Conservation (phyloP, 2,113 vertebrate species). For the Rhea americana region DNA sequence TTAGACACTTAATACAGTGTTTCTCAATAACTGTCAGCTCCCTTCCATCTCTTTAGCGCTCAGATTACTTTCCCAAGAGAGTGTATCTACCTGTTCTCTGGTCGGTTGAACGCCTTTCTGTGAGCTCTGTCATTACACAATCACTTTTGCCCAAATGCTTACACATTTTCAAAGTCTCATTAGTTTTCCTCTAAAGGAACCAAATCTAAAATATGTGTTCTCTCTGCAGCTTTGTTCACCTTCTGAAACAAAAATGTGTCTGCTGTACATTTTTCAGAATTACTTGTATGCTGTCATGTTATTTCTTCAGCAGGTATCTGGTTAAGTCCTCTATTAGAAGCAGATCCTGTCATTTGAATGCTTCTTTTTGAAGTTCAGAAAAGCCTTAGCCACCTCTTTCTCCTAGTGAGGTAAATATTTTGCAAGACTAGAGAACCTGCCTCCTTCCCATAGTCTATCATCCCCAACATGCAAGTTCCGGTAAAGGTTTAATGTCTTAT, state of each 20-base stretch:
- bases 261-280: background rate
- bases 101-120: background rate
- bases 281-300: too few relatives aligned
- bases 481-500: background rate
- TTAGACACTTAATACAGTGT: fast-evolving
- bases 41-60: background rate
- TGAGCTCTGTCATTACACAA: background rate
- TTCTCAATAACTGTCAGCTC: background rate
- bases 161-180: background rate
- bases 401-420: background rate
- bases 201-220: background rate
- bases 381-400: background rate
- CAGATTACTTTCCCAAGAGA: background rate
- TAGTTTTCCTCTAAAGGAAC: background rate
- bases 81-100: background rate
- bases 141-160: background rate
- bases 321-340: background rate
- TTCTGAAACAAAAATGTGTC: background rate
- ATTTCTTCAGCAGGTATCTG: too few relatives aligned
- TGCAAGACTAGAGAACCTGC: background rate
- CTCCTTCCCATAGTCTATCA: background rate
- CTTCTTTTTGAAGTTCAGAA: background rate
- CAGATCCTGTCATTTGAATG: background rate
- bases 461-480: background rate
- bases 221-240: background rate